These are phyloP conservation scores for Harpagifer antarcticus DNA, from an alignment of 2,797 vertebrate species.

Conservation along the genomic window DNA sequence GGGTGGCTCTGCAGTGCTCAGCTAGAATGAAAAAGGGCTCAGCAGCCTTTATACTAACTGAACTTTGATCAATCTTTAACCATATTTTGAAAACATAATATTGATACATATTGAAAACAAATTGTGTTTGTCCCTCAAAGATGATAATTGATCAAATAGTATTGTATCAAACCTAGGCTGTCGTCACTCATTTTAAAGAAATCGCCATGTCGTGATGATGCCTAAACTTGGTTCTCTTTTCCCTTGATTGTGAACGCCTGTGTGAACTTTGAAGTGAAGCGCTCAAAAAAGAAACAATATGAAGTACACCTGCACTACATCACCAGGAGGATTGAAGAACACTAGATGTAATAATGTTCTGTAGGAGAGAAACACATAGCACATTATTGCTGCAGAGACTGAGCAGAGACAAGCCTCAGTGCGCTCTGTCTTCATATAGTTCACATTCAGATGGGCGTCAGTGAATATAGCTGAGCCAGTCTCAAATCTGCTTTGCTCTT, in stretches of 20 bases:
- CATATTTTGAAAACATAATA: background rate
- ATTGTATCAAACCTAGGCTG: background rate
- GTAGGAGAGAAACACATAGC: constrained; percentile 9
- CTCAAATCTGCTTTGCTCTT: constrained; percentile 66
- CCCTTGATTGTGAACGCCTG: background rate
- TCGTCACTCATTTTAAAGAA: background rate
- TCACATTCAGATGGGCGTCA: constrained; percentile 64
- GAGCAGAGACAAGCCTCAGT: constrained; percentile 18
- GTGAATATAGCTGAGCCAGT: constrained; percentile 55
- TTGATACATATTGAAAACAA: background rate
- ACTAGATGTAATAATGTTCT: constrained; percentile 31
- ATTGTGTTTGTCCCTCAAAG: background rate
- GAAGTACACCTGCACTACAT: constrained; percentile 37
- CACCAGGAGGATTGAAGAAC: constrained; percentile 40
- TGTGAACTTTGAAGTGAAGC: constrained; percentile 17
- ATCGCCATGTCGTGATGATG: background rate
- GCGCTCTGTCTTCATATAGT: constrained; percentile 37
- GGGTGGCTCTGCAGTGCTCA: constrained; percentile 19
- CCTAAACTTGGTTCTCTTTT: background rate
- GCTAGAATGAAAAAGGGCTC: constrained; percentile 16
- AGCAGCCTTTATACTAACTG: background rate
- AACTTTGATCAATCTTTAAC: background rate
- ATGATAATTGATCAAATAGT: background rate
- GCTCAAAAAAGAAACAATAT: constrained; percentile 52
- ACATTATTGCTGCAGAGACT: constrained; percentile 25